A percentile compares a stretch with the other conserved stretches of the same genome.
Evolutionary conservation across 1,140 invertebrate genomes (phyloP).

Genomic region (Lasioglossum baleicum): DNA sequence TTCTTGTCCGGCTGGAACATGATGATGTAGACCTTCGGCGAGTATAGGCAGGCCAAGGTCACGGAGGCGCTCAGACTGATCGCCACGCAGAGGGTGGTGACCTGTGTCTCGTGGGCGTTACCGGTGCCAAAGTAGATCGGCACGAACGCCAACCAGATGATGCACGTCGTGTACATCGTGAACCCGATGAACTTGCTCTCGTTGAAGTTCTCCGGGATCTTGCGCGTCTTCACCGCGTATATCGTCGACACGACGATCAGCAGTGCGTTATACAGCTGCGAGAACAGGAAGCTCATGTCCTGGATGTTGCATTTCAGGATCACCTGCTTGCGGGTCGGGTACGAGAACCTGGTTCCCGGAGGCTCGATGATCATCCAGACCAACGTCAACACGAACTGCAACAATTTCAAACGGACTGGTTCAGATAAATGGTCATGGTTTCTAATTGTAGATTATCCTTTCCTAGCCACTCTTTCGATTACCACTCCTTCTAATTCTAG

Average conservation of each 20-base stretch:
- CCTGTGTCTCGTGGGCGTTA: constrained; percentile 86
- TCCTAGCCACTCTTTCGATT: too few species aligned
- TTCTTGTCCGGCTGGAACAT: constrained; percentile 87
- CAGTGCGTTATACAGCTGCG: constrained; percentile 87
- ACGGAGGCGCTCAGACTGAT: constrained; percentile 87
- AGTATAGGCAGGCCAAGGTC: constrained; percentile 86
- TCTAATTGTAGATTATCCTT: too few species aligned
- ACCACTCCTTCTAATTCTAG: too few species aligned
- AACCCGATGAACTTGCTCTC: constrained; percentile 88
- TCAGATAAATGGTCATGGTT: too few species aligned
- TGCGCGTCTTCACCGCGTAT: constrained; percentile 88
- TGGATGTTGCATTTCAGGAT: constrained; percentile 85
- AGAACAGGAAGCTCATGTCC: constrained; percentile 85
- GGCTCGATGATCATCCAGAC: constrained; percentile 84
- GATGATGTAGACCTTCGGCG: constrained; percentile 88
- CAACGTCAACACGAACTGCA: constrained; percentile 75
- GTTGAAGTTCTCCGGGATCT: constrained; percentile 89
- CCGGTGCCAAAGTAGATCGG: constrained; percentile 87
- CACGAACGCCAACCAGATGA: constrained; percentile 88
- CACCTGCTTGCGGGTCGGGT: constrained; percentile 78
- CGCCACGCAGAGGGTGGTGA: constrained; percentile 86
- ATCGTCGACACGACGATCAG: constrained; percentile 87
- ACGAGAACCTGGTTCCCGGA: constrained; percentile 82
- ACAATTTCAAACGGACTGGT: not conserved
- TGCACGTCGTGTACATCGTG: constrained; percentile 90